A percentile compares a stretch with the other conserved stretches of the same genome.
Conservation (phyloP, 1,140 invertebrate species). For the Leptoteleia sp. region DNA sequence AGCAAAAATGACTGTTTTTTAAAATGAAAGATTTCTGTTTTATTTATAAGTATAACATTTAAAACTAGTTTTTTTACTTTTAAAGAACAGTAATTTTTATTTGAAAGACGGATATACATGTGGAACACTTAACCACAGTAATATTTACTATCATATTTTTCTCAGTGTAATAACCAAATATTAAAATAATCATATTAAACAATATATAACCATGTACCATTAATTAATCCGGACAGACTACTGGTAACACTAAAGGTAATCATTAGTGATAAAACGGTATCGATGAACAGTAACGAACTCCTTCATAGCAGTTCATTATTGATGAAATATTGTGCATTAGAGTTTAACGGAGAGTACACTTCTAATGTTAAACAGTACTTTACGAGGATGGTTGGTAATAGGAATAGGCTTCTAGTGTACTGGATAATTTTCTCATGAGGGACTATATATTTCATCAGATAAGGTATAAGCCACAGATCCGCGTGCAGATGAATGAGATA, state of each 20-base stretch:
- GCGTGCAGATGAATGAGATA: conserved; percentile 32
- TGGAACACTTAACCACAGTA: too few relatives aligned
- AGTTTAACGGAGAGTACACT: conserved; percentile 31
- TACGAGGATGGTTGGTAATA: conserved; percentile 19
- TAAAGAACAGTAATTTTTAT: too few relatives aligned
- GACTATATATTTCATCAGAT: conserved; percentile 40
- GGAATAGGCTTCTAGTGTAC: conserved; percentile 13
- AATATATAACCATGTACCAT: conserved; percentile 17
- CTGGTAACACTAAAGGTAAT: conserved; percentile 37
- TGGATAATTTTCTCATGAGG: conserved; percentile 31
- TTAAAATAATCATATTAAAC: too few relatives aligned
- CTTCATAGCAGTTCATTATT: conserved; percentile 28
- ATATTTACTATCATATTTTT: too few relatives aligned
- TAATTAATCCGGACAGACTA: conserved; percentile 11
- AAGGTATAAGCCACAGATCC: conserved; percentile 19
- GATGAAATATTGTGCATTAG: conserved; percentile 42
- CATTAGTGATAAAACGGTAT: conserved; percentile 44
- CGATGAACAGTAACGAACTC: conserved; percentile 39
- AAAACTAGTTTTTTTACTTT: too few relatives aligned
- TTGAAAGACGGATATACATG: too few relatives aligned
- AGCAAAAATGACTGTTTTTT: too few relatives aligned
- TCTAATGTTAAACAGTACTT: conserved; percentile 23
- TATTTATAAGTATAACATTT: too few relatives aligned
- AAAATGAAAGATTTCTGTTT: too few relatives aligned
- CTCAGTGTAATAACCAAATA: too few relatives aligned